These are phyloP conservation scores for Otocyon megalotis DNA, from an alignment of 2,113 vertebrate species.

Conservation along the genomic window DNA sequence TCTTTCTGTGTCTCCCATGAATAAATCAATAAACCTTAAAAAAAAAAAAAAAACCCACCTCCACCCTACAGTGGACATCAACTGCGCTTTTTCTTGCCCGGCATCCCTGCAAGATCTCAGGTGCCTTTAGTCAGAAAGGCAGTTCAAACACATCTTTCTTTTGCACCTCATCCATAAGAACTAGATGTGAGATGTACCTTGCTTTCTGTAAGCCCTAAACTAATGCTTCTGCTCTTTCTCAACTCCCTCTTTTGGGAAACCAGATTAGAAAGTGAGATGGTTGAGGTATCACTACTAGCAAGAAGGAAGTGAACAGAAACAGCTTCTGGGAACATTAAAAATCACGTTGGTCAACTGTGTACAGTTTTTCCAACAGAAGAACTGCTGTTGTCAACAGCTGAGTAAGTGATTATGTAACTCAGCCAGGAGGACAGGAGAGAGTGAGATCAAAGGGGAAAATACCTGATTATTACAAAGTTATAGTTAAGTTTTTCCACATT, in stretches of 20 bases:
- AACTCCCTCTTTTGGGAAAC: not conserved
- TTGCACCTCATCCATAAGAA: not conserved
- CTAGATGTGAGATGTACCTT: not conserved
- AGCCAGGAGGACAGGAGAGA: not conserved
- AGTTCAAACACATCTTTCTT: not conserved
- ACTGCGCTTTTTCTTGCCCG: not conserved
- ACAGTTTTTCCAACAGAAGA: not conserved
- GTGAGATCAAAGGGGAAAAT: not conserved
- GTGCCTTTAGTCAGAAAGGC: not conserved
- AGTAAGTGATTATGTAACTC: not conserved
- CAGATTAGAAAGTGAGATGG: not conserved
- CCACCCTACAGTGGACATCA: not conserved
- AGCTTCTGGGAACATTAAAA: not conserved
- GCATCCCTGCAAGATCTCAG: not conserved
- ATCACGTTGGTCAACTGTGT: not conserved
- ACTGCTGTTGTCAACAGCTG: not conserved
- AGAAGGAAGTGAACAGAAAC: not conserved
- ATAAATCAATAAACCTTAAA: no score
- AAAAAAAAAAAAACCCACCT: no score
- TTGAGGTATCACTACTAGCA: not conserved
- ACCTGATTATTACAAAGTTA: not conserved
- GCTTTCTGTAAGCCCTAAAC: not conserved
- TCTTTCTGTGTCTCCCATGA: no score
- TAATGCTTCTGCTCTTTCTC: not conserved
- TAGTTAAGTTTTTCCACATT: slow-evolving; percentile 4